A percentile compares a stretch with the other conserved stretches of the same genome.
phyloP scores from a whole-genome alignment of 2,888 invertebrate species.

The Dicyrtomina minuta region DNA sequence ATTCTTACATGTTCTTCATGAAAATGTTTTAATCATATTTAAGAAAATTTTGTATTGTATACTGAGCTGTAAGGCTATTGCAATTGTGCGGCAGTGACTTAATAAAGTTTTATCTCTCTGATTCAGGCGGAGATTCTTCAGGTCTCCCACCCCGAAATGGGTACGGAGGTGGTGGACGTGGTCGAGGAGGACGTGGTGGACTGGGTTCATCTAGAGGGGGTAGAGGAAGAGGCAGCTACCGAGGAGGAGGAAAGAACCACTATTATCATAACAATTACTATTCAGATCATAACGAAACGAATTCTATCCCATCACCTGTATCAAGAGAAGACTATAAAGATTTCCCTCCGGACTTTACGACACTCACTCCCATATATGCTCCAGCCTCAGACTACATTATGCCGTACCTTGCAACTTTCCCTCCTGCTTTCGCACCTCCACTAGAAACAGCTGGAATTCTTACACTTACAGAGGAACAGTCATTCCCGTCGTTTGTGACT shows the following conservation, averaged over 20 bases:
- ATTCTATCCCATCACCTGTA: constrained; percentile 3
- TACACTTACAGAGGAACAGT: constrained; percentile 44
- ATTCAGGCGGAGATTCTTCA: constrained; percentile 13
- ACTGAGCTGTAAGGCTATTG: too few relatives aligned
- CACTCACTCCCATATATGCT: constrained; percentile 38
- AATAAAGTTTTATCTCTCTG: neutral
- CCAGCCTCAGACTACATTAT: constrained; percentile 19
- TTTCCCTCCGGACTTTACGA: constrained; percentile 45
- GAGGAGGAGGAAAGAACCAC: constrained; percentile 21
- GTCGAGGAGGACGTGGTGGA: neutral
- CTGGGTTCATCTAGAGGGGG: constrained; percentile 4
- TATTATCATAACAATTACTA: constrained; percentile 21
- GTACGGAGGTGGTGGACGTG: constrained; percentile 33
- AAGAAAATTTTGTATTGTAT: too few relatives aligned
- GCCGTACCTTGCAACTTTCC: constrained; percentile 21
- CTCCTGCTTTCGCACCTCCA: constrained; percentile 17
- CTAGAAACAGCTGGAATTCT: constrained; percentile 35
- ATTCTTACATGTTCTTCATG: too few relatives aligned
- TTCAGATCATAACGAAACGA: neutral
- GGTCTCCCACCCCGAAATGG: constrained; percentile 16
- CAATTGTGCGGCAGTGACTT: too few relatives aligned
- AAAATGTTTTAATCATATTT: too few relatives aligned
- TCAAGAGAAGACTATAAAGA: constrained; percentile 37
- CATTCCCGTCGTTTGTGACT: constrained; percentile 34
- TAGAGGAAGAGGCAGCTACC: constrained; percentile 22